Percentiles rank a stretch among this genome's conserved stretches.
phyloP scores from a whole-genome alignment of 2,797 vertebrate species.

The Phoxinus dragarum region DNA sequence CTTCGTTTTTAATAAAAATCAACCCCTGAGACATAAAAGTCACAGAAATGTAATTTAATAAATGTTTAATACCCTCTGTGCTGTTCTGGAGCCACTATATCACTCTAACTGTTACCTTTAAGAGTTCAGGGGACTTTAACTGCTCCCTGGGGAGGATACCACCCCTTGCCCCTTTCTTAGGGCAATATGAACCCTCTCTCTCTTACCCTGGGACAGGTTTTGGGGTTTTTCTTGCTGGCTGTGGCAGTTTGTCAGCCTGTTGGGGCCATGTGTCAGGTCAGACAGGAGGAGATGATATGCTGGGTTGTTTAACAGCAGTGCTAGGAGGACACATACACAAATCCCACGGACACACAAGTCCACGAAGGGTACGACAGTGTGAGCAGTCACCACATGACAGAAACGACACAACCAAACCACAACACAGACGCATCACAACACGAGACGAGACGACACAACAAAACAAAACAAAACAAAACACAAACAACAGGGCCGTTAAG shows the following conservation, averaged over 20 bases:
- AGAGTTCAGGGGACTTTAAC: slow-evolving; percentile 10
- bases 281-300: slow-evolving; percentile 93
- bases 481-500: slow-evolving; percentile 69
- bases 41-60: not conserved
- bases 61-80: not conserved
- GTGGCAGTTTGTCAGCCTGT: slow-evolving; percentile 81
- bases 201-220: slow-evolving; percentile 86
- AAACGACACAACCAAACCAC: slow-evolving; percentile 52
- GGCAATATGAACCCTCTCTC: slow-evolving; percentile 55
- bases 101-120: slow-evolving; percentile 35
- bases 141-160: slow-evolving; percentile 13
- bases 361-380: slow-evolving; percentile 43
- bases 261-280: slow-evolving; percentile 85
- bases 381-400: slow-evolving; percentile 48
- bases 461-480: slow-evolving; percentile 60
- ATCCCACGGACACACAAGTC: slow-evolving; percentile 58
- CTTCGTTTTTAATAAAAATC: not conserved
- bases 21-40: not conserved
- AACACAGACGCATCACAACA: slow-evolving; percentile 51
- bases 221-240: slow-evolving; percentile 89
- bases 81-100: slow-evolving; percentile 5
- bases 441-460: slow-evolving; percentile 54
- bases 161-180: slow-evolving; percentile 20
- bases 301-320: slow-evolving; percentile 93
- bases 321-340: slow-evolving; percentile 73